Percentiles rank a stretch among this genome's conserved stretches.
These are phyloP conservation scores for Mus pahari DNA, from an alignment of 2,113 vertebrate species.

Conservation along the genomic window DNA sequence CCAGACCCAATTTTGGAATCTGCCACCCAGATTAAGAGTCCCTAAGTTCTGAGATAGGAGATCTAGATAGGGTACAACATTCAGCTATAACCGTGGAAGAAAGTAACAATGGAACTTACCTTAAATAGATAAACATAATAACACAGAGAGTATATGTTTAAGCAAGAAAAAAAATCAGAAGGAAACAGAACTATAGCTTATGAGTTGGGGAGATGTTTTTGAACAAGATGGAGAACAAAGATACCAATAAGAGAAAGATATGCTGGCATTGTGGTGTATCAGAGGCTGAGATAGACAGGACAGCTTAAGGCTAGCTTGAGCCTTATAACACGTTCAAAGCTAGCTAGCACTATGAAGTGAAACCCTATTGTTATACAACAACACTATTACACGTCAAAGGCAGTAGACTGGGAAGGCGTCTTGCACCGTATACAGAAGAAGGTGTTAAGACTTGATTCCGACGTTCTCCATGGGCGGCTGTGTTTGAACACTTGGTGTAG, in stretches of 20 bases:
- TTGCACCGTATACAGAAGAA: not conserved
- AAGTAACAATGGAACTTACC: not conserved
- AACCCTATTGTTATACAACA: not conserved
- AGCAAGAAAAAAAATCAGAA: constrained; percentile 31
- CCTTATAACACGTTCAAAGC: not conserved
- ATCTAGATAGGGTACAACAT: not conserved
- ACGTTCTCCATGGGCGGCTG: not conserved
- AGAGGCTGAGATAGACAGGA: not conserved
- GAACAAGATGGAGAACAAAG: not conserved
- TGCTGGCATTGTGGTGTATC: not conserved
- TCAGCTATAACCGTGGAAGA: not conserved
- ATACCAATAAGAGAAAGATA: not conserved
- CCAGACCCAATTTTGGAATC: not conserved
- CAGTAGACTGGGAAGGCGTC: not conserved
- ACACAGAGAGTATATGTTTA: not conserved
- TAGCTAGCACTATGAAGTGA: not conserved
- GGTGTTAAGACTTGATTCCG: not conserved
- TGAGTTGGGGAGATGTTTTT: not conserved
- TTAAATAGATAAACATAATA: constrained; percentile 29
- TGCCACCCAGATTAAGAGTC: too few species aligned
- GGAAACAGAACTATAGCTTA: not conserved
- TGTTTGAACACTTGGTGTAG: not conserved
- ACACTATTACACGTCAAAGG: not conserved
- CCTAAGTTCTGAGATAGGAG: not conserved
- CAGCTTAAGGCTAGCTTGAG: not conserved